Base-by-base conservation (phyloP, 2,888 invertebrate species). In the Calephelis perditalis region DNA sequence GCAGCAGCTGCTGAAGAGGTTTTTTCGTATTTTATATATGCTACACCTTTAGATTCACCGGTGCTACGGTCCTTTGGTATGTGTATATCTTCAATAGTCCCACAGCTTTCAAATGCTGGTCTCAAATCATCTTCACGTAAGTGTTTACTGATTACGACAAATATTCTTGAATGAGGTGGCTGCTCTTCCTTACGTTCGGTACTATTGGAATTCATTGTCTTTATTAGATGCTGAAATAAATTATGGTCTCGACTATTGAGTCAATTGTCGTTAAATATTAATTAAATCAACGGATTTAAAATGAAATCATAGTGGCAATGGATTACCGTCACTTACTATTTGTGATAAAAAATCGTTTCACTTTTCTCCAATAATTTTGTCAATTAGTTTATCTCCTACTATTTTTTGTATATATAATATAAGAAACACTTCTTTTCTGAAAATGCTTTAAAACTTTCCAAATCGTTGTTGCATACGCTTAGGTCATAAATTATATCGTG, bases 1-100 rank as follows among this genome's bases (percentile, higher is more conserved):
- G 98, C 98, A 59, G 92, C 89, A 6, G 98, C 98, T 3, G 98
- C 98, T 75, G 97, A 96, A 0, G 98, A 97, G 0, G 98, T 97
- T 88, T 97, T 98, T 0, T 92, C 91, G 82, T 94, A 98, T 79
- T 98, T 98, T 10, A 98, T 95, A 77, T 98, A 98, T 0, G 96
- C 96, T 64, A 98, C 95, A 59, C 98, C 97, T 92, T 97, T 98
- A 70, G 95, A 94, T 70, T 96, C 96, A 52, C 96, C 96, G 36
- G 95, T 94, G 67, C 88, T 92, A 62, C 95, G 94, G 77, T 98
- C 97, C 84, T 94, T 96, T 10, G 98, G 96, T 73, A 97, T 94
- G 93, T 96, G 96, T 63, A 98, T 91, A 80, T 97, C 96, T 81
- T 97, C 96, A 63, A 98, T 95, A 59, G 92, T 92, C 4, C 98